Evolutionary conservation across 2,113 vertebrate genomes (phyloP).

Genomic region (Eubucco bourcierii): DNA sequence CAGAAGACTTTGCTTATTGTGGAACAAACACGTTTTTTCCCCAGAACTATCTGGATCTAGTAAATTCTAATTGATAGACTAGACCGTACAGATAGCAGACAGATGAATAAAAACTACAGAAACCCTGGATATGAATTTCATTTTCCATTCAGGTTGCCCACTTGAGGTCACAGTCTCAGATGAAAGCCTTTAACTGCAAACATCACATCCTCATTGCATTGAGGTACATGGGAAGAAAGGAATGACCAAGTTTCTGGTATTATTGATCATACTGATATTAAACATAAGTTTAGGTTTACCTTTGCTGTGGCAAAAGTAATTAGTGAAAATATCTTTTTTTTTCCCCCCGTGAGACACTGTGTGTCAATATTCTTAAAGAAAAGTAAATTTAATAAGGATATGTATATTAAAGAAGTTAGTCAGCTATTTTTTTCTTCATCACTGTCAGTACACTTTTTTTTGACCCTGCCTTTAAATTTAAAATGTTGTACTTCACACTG

Average conservation of each 20-base stretch:
- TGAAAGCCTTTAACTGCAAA: neutral
- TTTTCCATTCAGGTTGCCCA: neutral
- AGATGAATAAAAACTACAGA: neutral
- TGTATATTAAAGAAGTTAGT: neutral
- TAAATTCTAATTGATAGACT: neutral
- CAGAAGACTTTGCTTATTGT: neutral
- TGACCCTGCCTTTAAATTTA: neutral
- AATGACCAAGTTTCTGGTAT: neutral
- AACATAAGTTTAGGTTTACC: neutral
- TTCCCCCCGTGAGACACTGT: neutral
- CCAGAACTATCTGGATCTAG: neutral
- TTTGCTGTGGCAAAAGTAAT: neutral
- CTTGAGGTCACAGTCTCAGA: neutral
- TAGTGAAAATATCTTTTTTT: neutral
- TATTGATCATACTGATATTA: neutral
- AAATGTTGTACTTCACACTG: neutral
- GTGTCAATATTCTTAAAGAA: neutral
- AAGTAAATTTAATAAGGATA: neutral
- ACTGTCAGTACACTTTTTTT: neutral
- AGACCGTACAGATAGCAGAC: neutral
- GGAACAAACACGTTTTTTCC: neutral
- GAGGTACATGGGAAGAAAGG: neutral
- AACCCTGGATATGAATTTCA: neutral
- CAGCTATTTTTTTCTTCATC: neutral
- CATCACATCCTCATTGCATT: neutral